A percentile compares a stretch with the other conserved stretches of the same genome.
These are phyloP conservation scores for Phaenicophaeus curvirostris DNA, from an alignment of 2,797 vertebrate species.

Conservation along the genomic window DNA sequence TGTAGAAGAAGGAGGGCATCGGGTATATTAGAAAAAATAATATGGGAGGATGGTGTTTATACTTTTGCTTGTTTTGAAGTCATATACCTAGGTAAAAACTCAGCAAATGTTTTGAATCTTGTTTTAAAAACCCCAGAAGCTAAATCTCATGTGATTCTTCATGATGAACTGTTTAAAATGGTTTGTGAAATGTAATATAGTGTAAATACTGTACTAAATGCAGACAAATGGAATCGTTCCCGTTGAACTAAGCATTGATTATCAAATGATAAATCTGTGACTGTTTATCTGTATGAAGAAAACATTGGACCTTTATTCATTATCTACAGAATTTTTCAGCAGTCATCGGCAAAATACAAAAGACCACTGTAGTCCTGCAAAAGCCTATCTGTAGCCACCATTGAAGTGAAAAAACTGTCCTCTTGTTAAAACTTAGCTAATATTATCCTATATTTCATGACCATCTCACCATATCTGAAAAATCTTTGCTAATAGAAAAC, in stretches of 20 bases:
- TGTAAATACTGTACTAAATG: background rate
- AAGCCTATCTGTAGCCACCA: background rate
- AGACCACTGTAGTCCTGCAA: background rate
- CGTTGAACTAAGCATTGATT: background rate
- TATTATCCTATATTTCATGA: background rate
- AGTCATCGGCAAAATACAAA: constrained; percentile 2
- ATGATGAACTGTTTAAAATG: background rate
- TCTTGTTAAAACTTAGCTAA: constrained; percentile 20
- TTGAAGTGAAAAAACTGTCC: background rate
- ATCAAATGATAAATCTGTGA: constrained; percentile 39
- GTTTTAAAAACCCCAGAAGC: background rate
- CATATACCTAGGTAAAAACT: background rate
- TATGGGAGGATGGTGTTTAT: background rate
- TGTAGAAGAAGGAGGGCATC: background rate
- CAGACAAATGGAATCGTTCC: background rate
- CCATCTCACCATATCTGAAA: background rate
- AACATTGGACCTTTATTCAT: constrained; percentile 22
- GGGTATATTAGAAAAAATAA: background rate
- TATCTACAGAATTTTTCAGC: constrained; percentile 35
- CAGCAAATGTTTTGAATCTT: background rate
- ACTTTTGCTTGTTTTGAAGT: background rate
- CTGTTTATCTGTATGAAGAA: constrained; percentile 36
- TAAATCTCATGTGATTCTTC: background rate
- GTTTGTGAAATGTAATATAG: background rate
- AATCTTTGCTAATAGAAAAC: background rate